phyloP scores from a whole-genome alignment of 2,113 vertebrate species.

The Maccullochella peelii region DNA sequence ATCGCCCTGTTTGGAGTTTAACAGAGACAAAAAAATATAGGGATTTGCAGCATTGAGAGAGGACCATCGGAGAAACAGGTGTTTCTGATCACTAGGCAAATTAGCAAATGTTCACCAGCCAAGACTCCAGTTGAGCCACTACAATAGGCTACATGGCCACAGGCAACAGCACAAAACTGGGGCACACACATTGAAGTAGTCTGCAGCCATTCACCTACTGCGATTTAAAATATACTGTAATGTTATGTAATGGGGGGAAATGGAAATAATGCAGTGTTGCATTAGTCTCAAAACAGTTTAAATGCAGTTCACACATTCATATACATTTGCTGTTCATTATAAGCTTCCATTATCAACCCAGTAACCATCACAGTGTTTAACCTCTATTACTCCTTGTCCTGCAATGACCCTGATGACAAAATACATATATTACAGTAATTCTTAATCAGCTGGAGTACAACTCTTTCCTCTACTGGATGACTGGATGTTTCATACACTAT shows the following conservation, averaged over 20 bases:
- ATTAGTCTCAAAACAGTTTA: slow-evolving; percentile 43
- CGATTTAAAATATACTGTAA: slow-evolving; percentile 44
- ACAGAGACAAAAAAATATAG: slow-evolving; percentile 33
- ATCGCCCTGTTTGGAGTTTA: slow-evolving; percentile 64
- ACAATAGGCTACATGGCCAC: slow-evolving; percentile 61
- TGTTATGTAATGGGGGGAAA: slow-evolving; percentile 50
- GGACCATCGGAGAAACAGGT: slow-evolving; percentile 73
- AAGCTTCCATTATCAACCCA: slow-evolving; percentile 20
- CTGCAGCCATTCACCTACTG: slow-evolving; percentile 43
- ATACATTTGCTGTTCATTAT: slow-evolving; percentile 46
- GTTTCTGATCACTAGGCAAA: slow-evolving; percentile 79
- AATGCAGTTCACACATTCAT: slow-evolving; percentile 41
- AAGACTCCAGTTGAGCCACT: slow-evolving; percentile 61
- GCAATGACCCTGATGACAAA: slow-evolving; percentile 51
- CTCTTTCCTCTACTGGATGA: background rate
- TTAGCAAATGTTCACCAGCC: slow-evolving; percentile 71
- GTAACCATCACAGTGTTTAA: slow-evolving; percentile 44
- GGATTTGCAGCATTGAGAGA: slow-evolving; percentile 51
- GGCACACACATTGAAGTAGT: slow-evolving; percentile 47
- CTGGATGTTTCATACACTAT: background rate
- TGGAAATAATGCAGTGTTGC: slow-evolving; percentile 42
- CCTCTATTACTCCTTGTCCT: slow-evolving; percentile 58
- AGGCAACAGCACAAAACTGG: slow-evolving; percentile 53
- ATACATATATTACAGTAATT: slow-evolving; percentile 26
- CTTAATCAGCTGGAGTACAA: slow-evolving; percentile 1